Evolutionary conservation across 2,113 vertebrate species (phyloP), one percentile per base, ranked within the genome.

Genomic region (Amphiprion ocellaris): DNA sequence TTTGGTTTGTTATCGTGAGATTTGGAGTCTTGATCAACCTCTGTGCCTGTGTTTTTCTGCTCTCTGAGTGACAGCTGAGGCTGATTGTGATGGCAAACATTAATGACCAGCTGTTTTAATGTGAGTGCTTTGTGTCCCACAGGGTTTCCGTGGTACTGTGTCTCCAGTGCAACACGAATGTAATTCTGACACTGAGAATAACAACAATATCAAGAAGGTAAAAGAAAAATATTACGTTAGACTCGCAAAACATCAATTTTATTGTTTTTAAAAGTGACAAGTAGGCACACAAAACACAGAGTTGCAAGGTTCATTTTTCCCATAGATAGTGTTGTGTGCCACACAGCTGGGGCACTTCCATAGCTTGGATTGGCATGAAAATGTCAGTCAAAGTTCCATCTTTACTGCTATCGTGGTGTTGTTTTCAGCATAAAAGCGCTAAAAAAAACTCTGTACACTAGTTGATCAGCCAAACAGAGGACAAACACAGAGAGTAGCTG

Each of bases 201-300:
- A 89, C 67, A 90, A 85, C 86, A 90, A 74, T 64, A 88, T 94
- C 75, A 95, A 95, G 90, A 95, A 94, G 94, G 94, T 95, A 92
- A 83, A 73, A 55, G 2, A 33, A 44, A 77, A 28, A 56, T 11
- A 24, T 2, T 2, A 50, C 7, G 9, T 47, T 7, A 19, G 17
- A 68, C 41, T 11, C 19, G 67, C 14, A 53, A 19, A n/a, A 52
- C 49, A 52, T 10, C 17, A 14, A 12, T 44, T 44, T 44, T 44
- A 15, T 14, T 44, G 11, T 44, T 44, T 44, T 44, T 3, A 37
- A 37, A 44, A 14, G 41, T 44, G 41, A 15, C 41, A 15, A 44
- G 41, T 4, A 2, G 41, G 14, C 12, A 15, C 2, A 44, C 11
- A 44, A 7, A 12, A 44, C 1, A 15, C 15, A 44, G 41, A 44